Evolutionary conservation across 2,113 vertebrate genomes (phyloP).

Genomic region (Emydura subglobosa): DNA sequence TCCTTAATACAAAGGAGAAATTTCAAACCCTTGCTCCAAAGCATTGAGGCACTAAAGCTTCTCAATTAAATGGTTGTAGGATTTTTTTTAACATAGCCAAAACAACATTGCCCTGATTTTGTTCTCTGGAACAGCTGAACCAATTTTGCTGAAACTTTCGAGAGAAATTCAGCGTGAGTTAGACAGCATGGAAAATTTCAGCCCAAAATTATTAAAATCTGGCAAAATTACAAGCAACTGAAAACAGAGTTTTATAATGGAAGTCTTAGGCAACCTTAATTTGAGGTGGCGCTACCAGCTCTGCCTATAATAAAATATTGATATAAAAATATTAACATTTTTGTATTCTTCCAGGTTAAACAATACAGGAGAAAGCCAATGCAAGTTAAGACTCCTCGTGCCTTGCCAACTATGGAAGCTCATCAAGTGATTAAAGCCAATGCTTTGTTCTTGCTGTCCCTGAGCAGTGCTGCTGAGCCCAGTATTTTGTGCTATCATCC

Average conservation of each 20-base stretch:
- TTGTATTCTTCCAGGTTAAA: slow-evolving; percentile 86
- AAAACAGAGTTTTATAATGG: background rate
- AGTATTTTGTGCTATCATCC: slow-evolving; percentile 95
- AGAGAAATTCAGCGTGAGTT: background rate
- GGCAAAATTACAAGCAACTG: background rate
- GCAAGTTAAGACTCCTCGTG: slow-evolving; percentile 95
- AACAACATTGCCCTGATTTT: background rate
- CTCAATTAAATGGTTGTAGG: background rate
- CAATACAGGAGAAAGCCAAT: slow-evolving; percentile 96
- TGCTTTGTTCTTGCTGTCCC: slow-evolving; percentile 93
- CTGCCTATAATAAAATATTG: background rate
- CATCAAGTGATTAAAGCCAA: slow-evolving; percentile 99
- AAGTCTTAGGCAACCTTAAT: background rate
- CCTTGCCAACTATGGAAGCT: slow-evolving; percentile 97
- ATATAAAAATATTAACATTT: background rate
- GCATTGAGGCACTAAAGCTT: background rate
- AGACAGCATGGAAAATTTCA: background rate
- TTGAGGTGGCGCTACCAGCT: background rate
- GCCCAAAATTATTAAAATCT: background rate
- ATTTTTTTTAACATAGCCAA: background rate
- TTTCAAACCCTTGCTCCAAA: slow-evolving; percentile 4
- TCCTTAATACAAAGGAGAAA: background rate
- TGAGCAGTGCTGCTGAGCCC: slow-evolving; percentile 97
- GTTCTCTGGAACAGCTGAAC: background rate
- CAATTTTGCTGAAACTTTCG: background rate